Conservation (phyloP, 1,140 invertebrate species). For the Maconellicoccus hirsutus region DNA sequence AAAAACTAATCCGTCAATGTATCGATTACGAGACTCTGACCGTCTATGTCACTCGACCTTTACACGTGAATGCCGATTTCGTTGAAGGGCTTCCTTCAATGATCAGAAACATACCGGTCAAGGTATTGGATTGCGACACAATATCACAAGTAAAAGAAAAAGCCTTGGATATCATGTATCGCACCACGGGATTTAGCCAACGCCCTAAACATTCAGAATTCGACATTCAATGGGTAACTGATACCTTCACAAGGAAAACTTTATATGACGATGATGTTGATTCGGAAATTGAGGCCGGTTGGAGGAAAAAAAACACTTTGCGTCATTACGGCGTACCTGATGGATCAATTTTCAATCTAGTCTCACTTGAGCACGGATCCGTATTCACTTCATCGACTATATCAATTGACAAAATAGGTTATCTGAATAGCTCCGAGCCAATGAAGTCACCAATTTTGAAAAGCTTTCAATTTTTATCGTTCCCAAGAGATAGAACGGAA, state of each 20-base stretch:
- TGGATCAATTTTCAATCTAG: too few relatives aligned
- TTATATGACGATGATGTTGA: conserved; percentile 95
- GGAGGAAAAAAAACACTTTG: conserved; percentile 93
- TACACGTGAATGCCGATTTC: conserved; percentile 54
- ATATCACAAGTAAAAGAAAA: conserved; percentile 99
- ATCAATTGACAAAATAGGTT: conserved; percentile 83
- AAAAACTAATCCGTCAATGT: conserved; percentile 95
- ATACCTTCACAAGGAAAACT: conserved; percentile 75
- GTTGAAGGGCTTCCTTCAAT: conserved; percentile 49
- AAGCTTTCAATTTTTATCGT: too few relatives aligned
- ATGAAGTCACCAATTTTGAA: too few relatives aligned
- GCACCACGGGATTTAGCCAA: conserved; percentile 88
- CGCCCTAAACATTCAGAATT: conserved; percentile 89
- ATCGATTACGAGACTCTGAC: conserved; percentile 85
- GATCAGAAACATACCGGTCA: conserved; percentile 78
- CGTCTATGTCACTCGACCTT: conserved; percentile 85
- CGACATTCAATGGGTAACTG: conserved; percentile 76
- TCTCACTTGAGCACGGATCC: too few relatives aligned
- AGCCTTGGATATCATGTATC: conserved; percentile 93
- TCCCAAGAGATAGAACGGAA: too few relatives aligned
- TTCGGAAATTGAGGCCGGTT: conserved; percentile 88
- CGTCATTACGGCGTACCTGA: conserved; percentile 30
- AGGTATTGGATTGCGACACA: conserved; percentile 97
- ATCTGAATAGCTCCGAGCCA: too few relatives aligned
- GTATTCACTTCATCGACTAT: conserved; percentile 58